Evolutionary conservation across 2,113 vertebrate genomes (phyloP).

Genomic region (Gracilinanus agilis): DNA sequence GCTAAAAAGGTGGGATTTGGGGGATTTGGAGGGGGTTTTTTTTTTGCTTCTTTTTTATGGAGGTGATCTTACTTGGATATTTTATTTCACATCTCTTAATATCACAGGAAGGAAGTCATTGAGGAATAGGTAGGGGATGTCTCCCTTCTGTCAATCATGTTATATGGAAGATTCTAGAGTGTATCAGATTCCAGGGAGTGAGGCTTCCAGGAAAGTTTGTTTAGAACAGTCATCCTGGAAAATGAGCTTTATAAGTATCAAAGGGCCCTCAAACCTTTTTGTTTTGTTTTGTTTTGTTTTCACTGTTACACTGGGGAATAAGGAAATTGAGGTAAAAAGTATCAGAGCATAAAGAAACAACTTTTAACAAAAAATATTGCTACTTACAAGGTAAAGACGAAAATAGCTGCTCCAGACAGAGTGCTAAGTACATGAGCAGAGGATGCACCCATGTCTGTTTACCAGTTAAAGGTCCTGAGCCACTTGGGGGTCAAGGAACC

Average conservation of each 20-base stretch:
- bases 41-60: too few relatives aligned
- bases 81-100: neutral
- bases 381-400: neutral
- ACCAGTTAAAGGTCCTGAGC: neutral
- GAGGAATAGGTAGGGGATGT: neutral
- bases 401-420: neutral
- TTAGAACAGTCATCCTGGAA: neutral
- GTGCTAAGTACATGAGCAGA: neutral
- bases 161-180: neutral
- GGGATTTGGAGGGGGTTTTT: neutral
- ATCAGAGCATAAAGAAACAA: neutral
- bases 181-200: neutral
- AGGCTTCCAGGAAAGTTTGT: neutral
- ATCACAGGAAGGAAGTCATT: neutral
- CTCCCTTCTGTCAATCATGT: neutral
- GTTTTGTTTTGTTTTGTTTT: neutral
- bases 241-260: neutral
- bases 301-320: neutral
- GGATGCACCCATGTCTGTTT: neutral
- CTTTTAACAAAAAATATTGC: neutral
- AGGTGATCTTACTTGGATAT: neutral
- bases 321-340: neutral
- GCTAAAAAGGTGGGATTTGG: neutral
- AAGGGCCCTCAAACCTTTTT: neutral
- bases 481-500: neutral